phyloP scores from a whole-genome alignment of 2,888 invertebrate genomes.

The Temnothorax ravouxi region DNA sequence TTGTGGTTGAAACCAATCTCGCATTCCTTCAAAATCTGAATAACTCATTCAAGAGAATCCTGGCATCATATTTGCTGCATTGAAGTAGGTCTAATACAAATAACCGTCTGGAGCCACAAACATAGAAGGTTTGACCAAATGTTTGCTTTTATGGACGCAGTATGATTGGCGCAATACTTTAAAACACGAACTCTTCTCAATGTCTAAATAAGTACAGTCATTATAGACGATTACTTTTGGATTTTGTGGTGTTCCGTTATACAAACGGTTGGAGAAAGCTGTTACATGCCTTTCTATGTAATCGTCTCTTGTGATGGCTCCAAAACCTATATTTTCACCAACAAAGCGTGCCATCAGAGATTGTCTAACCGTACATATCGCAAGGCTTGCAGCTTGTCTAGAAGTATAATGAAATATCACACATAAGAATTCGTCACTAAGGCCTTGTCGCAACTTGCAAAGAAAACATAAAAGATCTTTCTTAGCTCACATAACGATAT shows the following conservation, averaged over 20 bases:
- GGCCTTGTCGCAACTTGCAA: constrained; percentile 27
- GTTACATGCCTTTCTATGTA: constrained; percentile 22
- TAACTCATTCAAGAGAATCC: no score
- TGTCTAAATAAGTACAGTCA: constrained; percentile 51
- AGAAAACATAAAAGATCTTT: neutral
- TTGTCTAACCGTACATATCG: constrained; percentile 9
- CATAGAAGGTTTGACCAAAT: constrained; percentile 63
- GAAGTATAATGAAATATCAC: constrained; percentile 6
- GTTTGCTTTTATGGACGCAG: constrained; percentile 57
- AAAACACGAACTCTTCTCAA: constrained; percentile 49
- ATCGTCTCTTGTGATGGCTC: constrained; percentile 8
- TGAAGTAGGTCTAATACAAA: constrained; percentile 41
- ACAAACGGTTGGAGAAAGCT: constrained; percentile 13
- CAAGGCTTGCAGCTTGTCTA: constrained; percentile 26
- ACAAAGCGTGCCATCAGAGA: constrained; percentile 13
- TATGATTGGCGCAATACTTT: constrained; percentile 43
- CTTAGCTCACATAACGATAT: neutral
- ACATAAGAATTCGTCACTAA: constrained; percentile 9
- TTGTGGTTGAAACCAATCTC: neutral
- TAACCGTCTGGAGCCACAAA: constrained; percentile 64
- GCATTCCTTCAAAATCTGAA: neutral
- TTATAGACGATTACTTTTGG: constrained; percentile 39
- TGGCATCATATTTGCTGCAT: constrained; percentile 6
- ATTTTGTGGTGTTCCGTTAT: constrained; percentile 28
- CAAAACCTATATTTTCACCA: constrained; percentile 10